Base-by-base conservation (phyloP, 2,797 vertebrate genomes). In the Taenioides sp. region DNA sequence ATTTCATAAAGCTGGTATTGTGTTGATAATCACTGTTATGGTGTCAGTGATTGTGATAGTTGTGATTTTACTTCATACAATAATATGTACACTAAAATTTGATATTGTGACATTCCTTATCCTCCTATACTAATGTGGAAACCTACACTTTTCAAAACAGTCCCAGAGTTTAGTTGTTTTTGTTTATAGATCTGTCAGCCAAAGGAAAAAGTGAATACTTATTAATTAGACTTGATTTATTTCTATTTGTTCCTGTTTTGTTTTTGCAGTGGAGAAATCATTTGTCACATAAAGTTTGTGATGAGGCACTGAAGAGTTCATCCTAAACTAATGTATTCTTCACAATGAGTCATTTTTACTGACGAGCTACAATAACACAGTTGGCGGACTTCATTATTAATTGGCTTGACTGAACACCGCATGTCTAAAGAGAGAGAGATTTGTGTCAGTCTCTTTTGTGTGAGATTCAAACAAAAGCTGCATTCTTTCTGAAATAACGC, bases 361-460 rank as follows among this genome's bases (percentile, higher is more conserved):
- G 54, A 23, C 11, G 3, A 23, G 54, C 54, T n/a, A 50, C 65
- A 72, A 22, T 50, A 55, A 75, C 27, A 77, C 66, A 74, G 65
- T 57, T 17, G 64, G 18, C 14, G 20, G n/a, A 28, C 70, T 84
- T 57, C 66, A 74, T 84, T 81, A 78, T 80, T 83, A 34, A 82
- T 75, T 54, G 55, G 60, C 22, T 79, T 55, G 73, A 47, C 59
- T n/a, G 61, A 59, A 34, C 4, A 12, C 17, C 16, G 72, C 60
- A 66, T 65, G 55, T 64, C 34, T 52, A 16, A 37, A 67, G 66
- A 70, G 18, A 20, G 31, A 70, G 28, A 40, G 54, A 7, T 54
- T 55, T n/a, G 14, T n/a, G 28, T 60, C 61, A 63, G 37, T 2
- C 37, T 22, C 65, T 69, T 22, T 0, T 1, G 10, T 59, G 31